Evolutionary conservation across 1,140 invertebrate species (phyloP), one percentile per base, ranked within the genome.

Genomic region (Tribolium castaneum): DNA sequence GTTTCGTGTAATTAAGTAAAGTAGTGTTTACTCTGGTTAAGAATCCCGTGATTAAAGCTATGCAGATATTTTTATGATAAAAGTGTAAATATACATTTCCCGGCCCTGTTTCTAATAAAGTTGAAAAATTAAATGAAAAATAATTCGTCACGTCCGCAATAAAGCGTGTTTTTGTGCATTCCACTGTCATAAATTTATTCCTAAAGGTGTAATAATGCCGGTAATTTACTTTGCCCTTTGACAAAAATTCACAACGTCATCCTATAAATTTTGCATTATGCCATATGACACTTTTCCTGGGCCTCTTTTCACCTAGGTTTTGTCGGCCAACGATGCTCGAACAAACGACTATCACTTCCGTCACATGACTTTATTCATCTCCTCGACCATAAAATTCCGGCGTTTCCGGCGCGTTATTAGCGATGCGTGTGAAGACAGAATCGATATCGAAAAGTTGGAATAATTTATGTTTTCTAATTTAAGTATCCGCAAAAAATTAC

Each of bases 281-380:
- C 54, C 54, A 22, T 59, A 59, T 59, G 54, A 59, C 54, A 59
- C 54, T 22, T 59, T 59, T 25, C 54, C 22, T 22, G 39, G 14
- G 7, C 9, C n/a, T 9, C 22, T 59, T 59, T 25, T 59, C 54
- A 59, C 54, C 54, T 59, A 59, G 13, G 54, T 25, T 59, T 56
- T 56, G 4, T n/a, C 22, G 54, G 1, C 25, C 25, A 59, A 59
- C 22, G 54, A 59, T 25, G 54, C 54, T 59, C 54, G 54, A 59
- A 59, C 54, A 59, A 59, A 59, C 54, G 54, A 59, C 54, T 59
- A 59, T 9, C 54, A 22, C 54, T 59, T 59, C 54, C 54, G 16
- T 59, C 54, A 59, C 54, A 59, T 59, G 54, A 59, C 54, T 59
- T 59, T 59, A 59, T 59, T 59, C 54, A 59, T 59, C 54, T 59